phyloP scores from a whole-genome alignment of 2,113 vertebrate genomes.

The Meleagris gallopavo region DNA sequence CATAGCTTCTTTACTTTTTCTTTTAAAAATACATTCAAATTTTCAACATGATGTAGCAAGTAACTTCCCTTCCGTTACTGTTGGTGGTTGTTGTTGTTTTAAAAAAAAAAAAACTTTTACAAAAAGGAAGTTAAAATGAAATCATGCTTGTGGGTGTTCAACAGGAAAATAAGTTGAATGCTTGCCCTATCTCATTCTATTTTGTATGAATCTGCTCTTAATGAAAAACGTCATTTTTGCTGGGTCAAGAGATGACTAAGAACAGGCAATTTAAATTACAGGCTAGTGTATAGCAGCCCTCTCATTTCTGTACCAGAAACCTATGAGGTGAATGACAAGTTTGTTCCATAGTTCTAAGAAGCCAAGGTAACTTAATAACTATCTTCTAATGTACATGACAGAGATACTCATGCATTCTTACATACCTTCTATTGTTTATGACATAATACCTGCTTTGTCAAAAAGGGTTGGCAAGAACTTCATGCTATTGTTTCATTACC shows the following conservation, averaged over 20 bases:
- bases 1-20: neutral
- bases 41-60: neutral
- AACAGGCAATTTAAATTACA: neutral
- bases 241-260: neutral
- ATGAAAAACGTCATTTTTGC: neutral
- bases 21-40: neutral
- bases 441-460: neutral
- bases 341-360: neutral
- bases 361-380: neutral
- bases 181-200: neutral
- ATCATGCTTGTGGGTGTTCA: neutral
- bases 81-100: too few relatives aligned
- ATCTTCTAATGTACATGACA: neutral
- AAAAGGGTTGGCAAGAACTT: neutral
- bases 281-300: neutral
- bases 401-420: neutral
- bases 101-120: too few relatives aligned
- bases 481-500: neutral
- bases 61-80: neutral
- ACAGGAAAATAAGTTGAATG: neutral
- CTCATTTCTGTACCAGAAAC: neutral
- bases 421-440: neutral
- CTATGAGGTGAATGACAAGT: neutral
- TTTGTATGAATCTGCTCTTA: neutral
- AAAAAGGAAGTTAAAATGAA: too few relatives aligned